Conservation (phyloP, 2,888 invertebrate species). For the Priocnemis perturbator region DNA sequence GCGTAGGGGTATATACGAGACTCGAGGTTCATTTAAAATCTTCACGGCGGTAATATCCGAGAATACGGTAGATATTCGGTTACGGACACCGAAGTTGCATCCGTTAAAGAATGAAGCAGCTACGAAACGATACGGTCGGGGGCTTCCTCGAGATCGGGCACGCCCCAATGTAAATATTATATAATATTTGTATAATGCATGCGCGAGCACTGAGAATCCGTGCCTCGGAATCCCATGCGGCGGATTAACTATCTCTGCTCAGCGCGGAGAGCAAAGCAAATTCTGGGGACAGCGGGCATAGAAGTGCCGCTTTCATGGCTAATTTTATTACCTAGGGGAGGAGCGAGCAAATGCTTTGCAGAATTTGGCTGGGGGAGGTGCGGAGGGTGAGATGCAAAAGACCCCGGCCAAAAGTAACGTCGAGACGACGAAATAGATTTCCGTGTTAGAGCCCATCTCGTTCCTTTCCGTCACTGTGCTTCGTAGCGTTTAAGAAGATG, state of each 20-base stretch:
- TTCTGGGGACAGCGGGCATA: conserved; percentile 20
- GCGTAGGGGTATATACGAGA: no score
- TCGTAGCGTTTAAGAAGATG: no score
- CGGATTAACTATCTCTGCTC: conserved; percentile 40
- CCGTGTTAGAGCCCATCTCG: no score
- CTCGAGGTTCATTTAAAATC: no score
- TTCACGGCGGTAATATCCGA: no score
- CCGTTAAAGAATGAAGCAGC: no score
- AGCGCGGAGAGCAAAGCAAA: conserved; percentile 35
- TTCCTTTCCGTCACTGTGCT: no score
- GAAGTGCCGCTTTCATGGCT: conserved; percentile 21
- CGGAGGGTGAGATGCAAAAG: background rate
- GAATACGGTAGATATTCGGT: no score
- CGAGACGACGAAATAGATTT: no score
- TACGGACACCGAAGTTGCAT: no score
- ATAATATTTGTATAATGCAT: conserved; percentile 30
- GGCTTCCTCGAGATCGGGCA: conserved; percentile 32
- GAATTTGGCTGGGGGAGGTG: conserved; percentile 1
- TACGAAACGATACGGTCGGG: no score
- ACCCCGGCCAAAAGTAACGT: background rate
- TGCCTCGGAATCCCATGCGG: conserved; percentile 36
- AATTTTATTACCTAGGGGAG: conserved; percentile 36
- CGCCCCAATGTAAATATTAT: conserved; percentile 43
- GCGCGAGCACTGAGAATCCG: conserved; percentile 37
- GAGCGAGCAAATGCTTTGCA: conserved; percentile 20